Percentiles rank a stretch among this genome's conserved stretches.
Conservation (phyloP, 2,113 vertebrate genomes). For the Zapornia atra region DNA sequence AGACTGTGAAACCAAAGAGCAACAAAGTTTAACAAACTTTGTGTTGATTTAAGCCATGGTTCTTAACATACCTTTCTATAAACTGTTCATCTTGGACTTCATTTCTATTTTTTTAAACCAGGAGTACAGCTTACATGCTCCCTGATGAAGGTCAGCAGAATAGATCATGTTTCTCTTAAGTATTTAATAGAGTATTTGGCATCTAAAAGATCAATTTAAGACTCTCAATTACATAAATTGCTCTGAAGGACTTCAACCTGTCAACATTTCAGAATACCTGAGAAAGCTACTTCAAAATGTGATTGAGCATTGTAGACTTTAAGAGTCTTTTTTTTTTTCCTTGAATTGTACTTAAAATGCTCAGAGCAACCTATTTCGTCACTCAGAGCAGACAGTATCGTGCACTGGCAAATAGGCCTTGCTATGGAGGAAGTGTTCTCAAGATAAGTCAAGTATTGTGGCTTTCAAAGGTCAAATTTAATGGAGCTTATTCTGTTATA, state of each 20-base stretch:
- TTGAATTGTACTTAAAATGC: neutral
- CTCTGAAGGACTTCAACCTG: neutral
- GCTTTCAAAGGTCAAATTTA: constrained; percentile 57
- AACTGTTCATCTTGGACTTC: neutral
- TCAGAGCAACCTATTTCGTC: neutral
- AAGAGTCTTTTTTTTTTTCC: neutral
- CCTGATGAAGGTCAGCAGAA: neutral
- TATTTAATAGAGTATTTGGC: neutral
- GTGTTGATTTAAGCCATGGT: neutral
- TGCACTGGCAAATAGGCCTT: neutral
- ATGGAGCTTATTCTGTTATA: constrained; percentile 14
- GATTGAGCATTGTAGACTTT: neutral
- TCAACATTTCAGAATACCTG: neutral
- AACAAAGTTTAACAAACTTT: neutral
- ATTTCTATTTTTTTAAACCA: neutral
- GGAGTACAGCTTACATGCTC: neutral
- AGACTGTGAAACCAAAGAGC: neutral
- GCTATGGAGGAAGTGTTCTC: neutral
- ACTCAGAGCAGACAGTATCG: neutral
- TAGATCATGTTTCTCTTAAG: neutral
- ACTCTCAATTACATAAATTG: neutral
- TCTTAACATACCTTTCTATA: neutral
- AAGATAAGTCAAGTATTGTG: constrained; percentile 37
- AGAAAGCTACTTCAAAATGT: neutral
- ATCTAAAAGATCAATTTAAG: neutral